Evolutionary conservation across 64 coral and sea anemone genomes (phyloP).

Genomic region (Anthopleura sola): DNA sequence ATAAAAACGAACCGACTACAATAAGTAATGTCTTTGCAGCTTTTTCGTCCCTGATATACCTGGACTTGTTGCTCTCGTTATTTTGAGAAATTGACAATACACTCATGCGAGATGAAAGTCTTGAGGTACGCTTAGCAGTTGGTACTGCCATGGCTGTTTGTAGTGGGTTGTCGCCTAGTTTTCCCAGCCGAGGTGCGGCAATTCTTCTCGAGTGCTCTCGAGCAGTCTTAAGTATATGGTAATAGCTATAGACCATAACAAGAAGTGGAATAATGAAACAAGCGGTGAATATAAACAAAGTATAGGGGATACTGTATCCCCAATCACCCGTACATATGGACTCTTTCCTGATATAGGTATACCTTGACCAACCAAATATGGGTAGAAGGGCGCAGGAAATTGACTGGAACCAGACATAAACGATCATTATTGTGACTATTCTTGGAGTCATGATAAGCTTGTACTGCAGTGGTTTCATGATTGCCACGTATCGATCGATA

Average conservation of each 20-base stretch:
- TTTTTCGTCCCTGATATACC: constrained; percentile 58
- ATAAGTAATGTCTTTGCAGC: constrained; percentile 83
- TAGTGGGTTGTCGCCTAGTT: not conserved
- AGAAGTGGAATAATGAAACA: constrained; percentile 65
- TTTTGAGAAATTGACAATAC: not conserved
- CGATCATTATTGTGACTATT: constrained; percentile 45
- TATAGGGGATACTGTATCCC: constrained; percentile 65
- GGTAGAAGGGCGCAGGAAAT: constrained; percentile 60
- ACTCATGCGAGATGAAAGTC: not conserved
- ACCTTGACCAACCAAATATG: constrained; percentile 72
- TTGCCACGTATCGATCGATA: constrained; percentile 79
- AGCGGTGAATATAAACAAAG: constrained; percentile 65
- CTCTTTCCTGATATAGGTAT: constrained; percentile 84
- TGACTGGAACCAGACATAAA: constrained; percentile 71
- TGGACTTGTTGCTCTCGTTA: not conserved
- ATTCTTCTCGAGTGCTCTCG: not conserved
- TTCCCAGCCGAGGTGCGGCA: not conserved
- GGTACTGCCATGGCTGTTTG: not conserved
- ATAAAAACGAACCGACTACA: constrained; percentile 78
- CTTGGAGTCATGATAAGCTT: constrained; percentile 65
- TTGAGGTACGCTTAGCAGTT: not conserved
- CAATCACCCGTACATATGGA: constrained; percentile 88
- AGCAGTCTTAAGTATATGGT: constrained; percentile 52
- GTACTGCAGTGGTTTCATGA: constrained; percentile 84
- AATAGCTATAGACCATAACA: constrained; percentile 74